Evolutionary conservation across 2,113 vertebrate genomes (phyloP).

Genomic region (Jaculus jaculus): DNA sequence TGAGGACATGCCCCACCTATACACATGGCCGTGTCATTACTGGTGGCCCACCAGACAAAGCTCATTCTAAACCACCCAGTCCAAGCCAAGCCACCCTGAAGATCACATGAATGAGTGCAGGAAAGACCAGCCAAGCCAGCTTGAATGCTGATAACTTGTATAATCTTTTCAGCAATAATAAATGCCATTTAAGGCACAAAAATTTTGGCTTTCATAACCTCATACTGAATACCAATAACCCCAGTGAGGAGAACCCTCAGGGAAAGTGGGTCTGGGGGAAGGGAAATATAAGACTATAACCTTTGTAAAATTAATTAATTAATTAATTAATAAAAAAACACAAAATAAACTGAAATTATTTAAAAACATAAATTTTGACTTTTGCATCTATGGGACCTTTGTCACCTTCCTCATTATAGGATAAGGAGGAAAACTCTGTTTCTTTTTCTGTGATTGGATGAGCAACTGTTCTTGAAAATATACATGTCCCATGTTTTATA

Average conservation of each 20-base stretch:
- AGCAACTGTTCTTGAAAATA: background rate
- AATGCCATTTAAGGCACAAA: background rate
- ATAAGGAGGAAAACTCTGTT: background rate
- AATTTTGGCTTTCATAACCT: background rate
- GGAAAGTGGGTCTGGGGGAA: too few relatives aligned
- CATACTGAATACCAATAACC: too few relatives aligned
- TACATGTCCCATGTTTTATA: background rate
- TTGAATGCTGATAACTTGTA: background rate
- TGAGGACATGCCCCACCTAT: background rate
- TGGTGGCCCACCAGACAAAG: background rate
- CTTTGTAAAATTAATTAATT: too few relatives aligned
- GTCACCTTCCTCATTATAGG: background rate
- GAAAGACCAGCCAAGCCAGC: background rate
- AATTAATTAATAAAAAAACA: too few relatives aligned
- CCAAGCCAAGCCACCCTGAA: background rate
- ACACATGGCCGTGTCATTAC: background rate
- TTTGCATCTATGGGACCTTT: background rate
- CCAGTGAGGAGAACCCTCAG: too few relatives aligned
- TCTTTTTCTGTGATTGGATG: background rate
- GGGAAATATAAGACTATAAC: too few relatives aligned
- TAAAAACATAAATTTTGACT: background rate
- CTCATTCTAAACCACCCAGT: background rate
- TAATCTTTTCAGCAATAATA: constrained; percentile 9
- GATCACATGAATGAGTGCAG: background rate
- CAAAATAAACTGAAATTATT: too few relatives aligned